phyloP scores from a whole-genome alignment of 2,797 vertebrate species.

The Phataginus tetradactyla region DNA sequence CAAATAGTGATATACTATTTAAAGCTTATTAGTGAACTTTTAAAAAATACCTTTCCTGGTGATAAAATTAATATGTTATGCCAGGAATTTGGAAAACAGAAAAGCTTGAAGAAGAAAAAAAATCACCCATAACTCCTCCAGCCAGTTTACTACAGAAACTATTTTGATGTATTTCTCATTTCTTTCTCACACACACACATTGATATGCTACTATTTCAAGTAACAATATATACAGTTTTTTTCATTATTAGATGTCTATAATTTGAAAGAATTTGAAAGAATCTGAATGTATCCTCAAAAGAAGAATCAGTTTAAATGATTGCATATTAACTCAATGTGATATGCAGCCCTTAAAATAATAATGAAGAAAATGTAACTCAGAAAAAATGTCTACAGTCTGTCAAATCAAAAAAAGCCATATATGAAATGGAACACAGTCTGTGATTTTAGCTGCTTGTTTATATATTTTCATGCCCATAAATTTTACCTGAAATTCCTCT shows the following conservation, averaged over 20 bases:
- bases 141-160: background rate
- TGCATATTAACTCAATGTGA: background rate
- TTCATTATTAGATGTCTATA: background rate
- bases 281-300: background rate
- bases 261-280: background rate
- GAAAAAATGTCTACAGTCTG: background rate
- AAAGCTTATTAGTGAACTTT: background rate
- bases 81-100: background rate
- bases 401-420: conserved; percentile 6
- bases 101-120: background rate
- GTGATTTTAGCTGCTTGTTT: background rate
- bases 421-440: background rate
- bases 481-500: background rate
- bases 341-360: background rate
- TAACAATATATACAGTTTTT: background rate
- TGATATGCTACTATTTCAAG: background rate
- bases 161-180: background rate
- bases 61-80: background rate
- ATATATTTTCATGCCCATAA: background rate
- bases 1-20: background rate
- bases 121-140: background rate
- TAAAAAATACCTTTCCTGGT: background rate
- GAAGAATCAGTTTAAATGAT: background rate
- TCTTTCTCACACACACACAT: background rate
- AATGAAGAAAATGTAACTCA: background rate